These are phyloP conservation scores for Cephus rjabovi DNA, from an alignment of 2,888 invertebrate genomes.

Conservation along the genomic window DNA sequence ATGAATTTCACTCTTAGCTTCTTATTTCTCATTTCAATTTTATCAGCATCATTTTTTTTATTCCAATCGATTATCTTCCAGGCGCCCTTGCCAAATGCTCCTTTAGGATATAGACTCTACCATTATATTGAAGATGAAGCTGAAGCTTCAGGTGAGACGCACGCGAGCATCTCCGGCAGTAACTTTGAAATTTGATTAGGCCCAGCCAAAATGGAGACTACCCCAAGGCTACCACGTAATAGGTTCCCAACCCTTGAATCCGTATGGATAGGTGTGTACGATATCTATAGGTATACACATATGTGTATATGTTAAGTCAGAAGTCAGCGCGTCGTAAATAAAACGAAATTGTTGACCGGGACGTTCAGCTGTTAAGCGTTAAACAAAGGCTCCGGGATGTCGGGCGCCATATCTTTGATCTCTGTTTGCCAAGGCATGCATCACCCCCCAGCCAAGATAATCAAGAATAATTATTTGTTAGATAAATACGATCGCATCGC, in stretches of 20 bases:
- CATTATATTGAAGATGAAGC: neutral
- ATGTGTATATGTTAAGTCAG: neutral
- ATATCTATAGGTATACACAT: neutral
- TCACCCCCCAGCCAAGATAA: conserved; percentile 51
- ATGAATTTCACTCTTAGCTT: neutral
- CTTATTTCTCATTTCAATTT: conserved; percentile 9
- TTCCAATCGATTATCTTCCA: neutral
- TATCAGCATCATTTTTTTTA: conserved; percentile 19
- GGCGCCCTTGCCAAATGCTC: neutral
- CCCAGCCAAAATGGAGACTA: conserved; percentile 41
- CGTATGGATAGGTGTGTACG: conserved; percentile 34
- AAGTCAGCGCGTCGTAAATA: conserved; percentile 54
- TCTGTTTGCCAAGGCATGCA: conserved; percentile 58
- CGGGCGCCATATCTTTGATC: conserved; percentile 57
- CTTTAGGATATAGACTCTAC: neutral
- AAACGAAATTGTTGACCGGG: conserved; percentile 59
- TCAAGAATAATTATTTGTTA: conserved; percentile 64
- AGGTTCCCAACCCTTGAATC: conserved; percentile 57
- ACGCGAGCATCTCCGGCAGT: conserved; percentile 41
- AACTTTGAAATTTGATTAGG: conserved; percentile 63
- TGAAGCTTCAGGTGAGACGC: neutral
- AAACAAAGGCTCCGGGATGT: conserved; percentile 57
- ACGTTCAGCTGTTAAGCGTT: conserved; percentile 29
- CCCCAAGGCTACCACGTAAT: conserved; percentile 49
- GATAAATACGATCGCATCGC: conserved; percentile 59